Conservation (phyloP, 1,140 invertebrate genomes). For the Paralvinella palmiformis region DNA sequence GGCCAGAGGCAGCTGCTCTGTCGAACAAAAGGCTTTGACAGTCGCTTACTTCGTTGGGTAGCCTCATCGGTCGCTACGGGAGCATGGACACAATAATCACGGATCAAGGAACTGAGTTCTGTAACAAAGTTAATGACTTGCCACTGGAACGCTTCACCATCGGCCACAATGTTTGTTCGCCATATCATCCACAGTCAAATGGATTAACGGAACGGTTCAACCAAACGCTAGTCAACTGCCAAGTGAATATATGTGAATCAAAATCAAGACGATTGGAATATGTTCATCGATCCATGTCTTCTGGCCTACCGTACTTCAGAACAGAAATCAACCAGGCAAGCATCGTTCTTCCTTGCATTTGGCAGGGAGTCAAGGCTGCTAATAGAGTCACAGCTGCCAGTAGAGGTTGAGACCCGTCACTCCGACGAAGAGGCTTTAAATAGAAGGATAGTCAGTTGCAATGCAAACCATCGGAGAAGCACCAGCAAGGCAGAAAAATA, state of each 20-base stretch:
- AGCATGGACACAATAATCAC: background rate
- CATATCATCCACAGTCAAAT: background rate
- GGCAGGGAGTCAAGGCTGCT: background rate
- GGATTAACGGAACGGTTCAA: slow-evolving; percentile 1
- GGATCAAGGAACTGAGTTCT: slow-evolving; percentile 3
- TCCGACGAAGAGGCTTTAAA: too few relatives aligned
- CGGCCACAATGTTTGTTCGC: background rate
- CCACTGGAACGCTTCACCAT: background rate
- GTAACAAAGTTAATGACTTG: background rate
- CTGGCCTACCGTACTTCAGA: background rate
- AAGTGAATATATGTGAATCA: background rate
- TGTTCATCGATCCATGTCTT: background rate
- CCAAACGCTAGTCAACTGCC: background rate
- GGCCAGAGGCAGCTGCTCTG: background rate
- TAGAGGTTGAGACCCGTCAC: too few relatives aligned
- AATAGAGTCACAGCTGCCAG: background rate
- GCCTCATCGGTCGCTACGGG: background rate
- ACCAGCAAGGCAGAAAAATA: too few relatives aligned
- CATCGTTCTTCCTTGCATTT: slow-evolving; percentile 3
- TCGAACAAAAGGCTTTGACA: background rate
- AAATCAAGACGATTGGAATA: background rate
- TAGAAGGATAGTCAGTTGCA: too few relatives aligned
- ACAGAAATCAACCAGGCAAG: background rate
- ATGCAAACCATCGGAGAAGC: too few relatives aligned
- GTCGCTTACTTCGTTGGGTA: background rate